Evolutionary conservation across 2,888 invertebrate genomes (phyloP).

Genomic region (Cyaniris semiargus): DNA sequence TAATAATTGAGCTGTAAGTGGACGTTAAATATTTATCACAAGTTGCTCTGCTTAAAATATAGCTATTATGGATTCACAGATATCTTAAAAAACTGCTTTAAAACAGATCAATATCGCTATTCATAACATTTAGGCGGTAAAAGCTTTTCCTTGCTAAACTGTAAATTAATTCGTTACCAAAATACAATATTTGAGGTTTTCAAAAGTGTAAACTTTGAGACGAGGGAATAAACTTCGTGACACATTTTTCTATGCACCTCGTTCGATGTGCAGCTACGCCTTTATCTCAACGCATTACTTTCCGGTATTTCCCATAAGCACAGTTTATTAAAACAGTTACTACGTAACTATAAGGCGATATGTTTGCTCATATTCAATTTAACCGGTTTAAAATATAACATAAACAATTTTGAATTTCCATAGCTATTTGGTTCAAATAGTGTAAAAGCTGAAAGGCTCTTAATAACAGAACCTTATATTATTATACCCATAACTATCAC

Average conservation of each 20-base stretch:
- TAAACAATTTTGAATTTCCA: background rate
- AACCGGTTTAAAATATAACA: too few species aligned
- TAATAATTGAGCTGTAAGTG: slow-evolving; percentile 28
- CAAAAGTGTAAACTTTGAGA: too few species aligned
- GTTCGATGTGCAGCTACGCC: too few species aligned
- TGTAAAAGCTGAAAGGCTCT: background rate
- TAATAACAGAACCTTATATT: background rate
- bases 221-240: too few species aligned
- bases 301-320: too few species aligned
- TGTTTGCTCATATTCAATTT: too few species aligned
- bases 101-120: background rate
- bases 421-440: background rate
- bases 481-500: background rate
- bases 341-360: too few species aligned
- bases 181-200: too few species aligned
- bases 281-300: too few species aligned
- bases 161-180: too few species aligned
- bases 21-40: slow-evolving; percentile 17
- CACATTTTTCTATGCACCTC: too few species aligned
- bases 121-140: background rate
- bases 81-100: background rate
- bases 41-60: background rate
- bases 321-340: too few species aligned
- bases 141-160: background rate
- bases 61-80: background rate